Evolutionary conservation across 2,888 invertebrate genomes (phyloP), one percentile per base, ranked within the genome.

Genomic region (Metalampra italica): DNA sequence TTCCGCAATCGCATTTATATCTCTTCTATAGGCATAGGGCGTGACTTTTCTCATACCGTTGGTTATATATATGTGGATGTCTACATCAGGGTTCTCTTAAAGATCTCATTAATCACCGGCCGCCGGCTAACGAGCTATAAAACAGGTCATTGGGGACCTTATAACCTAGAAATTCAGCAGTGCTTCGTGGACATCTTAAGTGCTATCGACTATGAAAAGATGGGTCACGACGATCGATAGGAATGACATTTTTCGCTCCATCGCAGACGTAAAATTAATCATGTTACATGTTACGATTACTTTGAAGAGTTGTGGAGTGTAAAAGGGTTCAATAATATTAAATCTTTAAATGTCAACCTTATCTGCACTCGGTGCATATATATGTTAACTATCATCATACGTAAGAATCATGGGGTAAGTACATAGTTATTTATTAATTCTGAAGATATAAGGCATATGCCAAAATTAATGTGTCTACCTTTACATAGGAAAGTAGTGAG

Each of bases 91-190:
- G 44, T 12, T 45, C 36, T 46, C 53, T 40, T 52, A 51, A 55
- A 56, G 55, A 59, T 57, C 56, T 58, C 58, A 62, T 62, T 63
- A 63, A 63, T 62, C 62, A 57, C 54, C 50, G 50, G 46, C 50
- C 52, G 50, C 52, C 49, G 46, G 50, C 55, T 64, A 59, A 54
- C 56, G 59, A 60, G 56, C 64, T 59, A 62, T 66, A 60, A 64
- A 62, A 64, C 64, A 62, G 59, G 59, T 58, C 65, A 60, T 66
- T 64, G 66, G 62, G 61, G 64, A 63, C 57, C 59, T 57, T 60
- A 64, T 65, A 64, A 66, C 60, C 62, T 65, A 66, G 62, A 66
- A 65, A 65, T 57, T 60, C 58, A 62, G 56, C 58, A 62, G 56
- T 57, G 50, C 52, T 57, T 54, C 44, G 56, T 52, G 47, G 58